Base-by-base conservation (phyloP, 2,113 vertebrate species). In the Xiphophorus hellerii region DNA sequence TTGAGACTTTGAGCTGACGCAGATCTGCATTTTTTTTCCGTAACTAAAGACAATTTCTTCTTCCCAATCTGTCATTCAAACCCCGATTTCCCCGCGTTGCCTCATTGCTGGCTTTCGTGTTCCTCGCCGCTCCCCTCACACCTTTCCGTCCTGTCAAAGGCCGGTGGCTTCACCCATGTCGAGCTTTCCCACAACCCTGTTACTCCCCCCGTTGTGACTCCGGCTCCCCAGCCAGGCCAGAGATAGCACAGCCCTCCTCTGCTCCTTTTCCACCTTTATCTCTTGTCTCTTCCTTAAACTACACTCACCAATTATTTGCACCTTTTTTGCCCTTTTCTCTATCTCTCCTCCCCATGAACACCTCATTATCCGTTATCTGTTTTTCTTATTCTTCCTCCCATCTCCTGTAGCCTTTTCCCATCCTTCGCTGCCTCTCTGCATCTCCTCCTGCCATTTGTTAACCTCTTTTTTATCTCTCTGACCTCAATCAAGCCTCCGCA, bases 311-410 rank as follows among this genome's bases (percentile, higher is more conserved):
- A 73, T 84, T 83, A 84, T 88, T 83, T 66, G 39, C 69, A 0
- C 71, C 66, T 86, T 83, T 86, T 37, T 48, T n/a, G 63, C 78
- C 65, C 65, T 69, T 76, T 76, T 66, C 72, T 82, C 78, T 25
- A 84, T 76, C 75, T 15, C 68, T 87, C 67, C 70, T 73, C 66
- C 71, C 4, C 12, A 29, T 12, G 62, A 88, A 87, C 86, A 88
- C 79, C 86, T 91, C 78, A 90, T 90, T 86, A 90, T 86, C 73
- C 80, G 81, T 90, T 91, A 90, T 90, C 89, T 87, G 73, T 77
- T 76, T 73, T 84, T 69, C 80, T 87, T 84, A 81, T 79, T 77
- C 86, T 80, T 80, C 33, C 64, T 35, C 76, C 83, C 71, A 88
- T 90, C 88, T 85, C 80, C 80, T 72, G 67, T 63, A 78, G 84